Evolutionary conservation across 2,888 invertebrate species (phyloP).

Genomic region (Xestoiulus laeticollis): DNA sequence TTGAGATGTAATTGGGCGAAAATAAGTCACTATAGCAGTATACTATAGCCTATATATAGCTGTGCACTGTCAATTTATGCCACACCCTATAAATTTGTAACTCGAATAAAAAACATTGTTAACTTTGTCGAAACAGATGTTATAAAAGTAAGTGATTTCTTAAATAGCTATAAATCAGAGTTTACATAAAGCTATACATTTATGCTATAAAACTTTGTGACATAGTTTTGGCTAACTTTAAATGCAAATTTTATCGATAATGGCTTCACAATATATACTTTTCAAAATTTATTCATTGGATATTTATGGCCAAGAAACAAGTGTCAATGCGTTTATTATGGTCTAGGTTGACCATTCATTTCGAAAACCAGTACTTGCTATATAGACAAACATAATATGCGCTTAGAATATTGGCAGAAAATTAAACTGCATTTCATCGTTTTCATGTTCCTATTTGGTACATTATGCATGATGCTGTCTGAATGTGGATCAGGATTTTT

Average conservation of each 20-base stretch:
- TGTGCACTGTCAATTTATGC: background rate
- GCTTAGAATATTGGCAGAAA: background rate
- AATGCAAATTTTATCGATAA: background rate
- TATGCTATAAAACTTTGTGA: background rate
- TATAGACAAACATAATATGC: background rate
- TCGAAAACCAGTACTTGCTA: background rate
- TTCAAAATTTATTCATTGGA: background rate
- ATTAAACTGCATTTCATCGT: no score
- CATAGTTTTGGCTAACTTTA: slow-evolving; percentile 26
- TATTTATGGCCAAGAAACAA: background rate
- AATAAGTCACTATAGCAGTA: background rate
- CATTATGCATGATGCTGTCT: background rate
- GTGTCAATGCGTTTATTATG: slow-evolving; percentile 13
- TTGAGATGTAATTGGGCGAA: background rate
- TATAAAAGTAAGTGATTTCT: background rate
- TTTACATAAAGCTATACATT: background rate
- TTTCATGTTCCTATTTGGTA: background rate
- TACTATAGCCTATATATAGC: no score
- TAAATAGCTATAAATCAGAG: no score
- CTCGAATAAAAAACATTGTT: background rate
- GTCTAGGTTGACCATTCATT: background rate
- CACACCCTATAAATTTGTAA: background rate
- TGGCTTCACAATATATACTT: background rate
- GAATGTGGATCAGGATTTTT: background rate
- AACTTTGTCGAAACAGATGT: background rate